Evolutionary conservation across 2,113 vertebrate genomes (phyloP), one percentile per base, ranked within the genome.

Genomic region (Brachyhypopomus occidentalis): DNA sequence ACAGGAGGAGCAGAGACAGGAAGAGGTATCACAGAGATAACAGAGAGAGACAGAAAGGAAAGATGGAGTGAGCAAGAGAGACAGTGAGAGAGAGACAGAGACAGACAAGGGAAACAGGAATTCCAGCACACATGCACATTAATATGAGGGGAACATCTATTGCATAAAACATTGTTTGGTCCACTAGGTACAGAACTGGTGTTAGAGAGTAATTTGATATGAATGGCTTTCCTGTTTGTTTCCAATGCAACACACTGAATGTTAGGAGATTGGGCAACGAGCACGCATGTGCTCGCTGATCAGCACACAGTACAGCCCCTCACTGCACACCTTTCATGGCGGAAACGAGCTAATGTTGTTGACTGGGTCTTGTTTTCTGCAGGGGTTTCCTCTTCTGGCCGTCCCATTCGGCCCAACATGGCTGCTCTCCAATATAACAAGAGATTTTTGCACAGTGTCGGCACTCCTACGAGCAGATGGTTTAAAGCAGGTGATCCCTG

Each of bases 1-100:
- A 79, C 36, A 82, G 67, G 70, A 58, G 38, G 23, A 52, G 75
- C 59, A 22, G 83, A 86, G 52, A 78, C 71, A 87, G 78, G 70
- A 71, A 87, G 72, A 82, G 75, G 41, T 30, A 30, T 30, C 30
- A 72, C 1, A 30, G 62, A 84, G 63, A 75, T 38, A 79, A 16
- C 76, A 59, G 62, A 48, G 12, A 27, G 45, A 22, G 36, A 27
- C 22, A 38, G 17, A 55, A 45, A 30, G 30, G 30, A 30, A 30
- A 30, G 30, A 30, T 17, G 72, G 23, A 56, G 14, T 52, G 27
- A 41, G 17, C 11, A 0, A 34, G 0, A 76, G 58, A 76, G 6
- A 36, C 1, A 59, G 1, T 5, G n/a, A 52, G 11, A 77, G 9
- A 78, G 23, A 56, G 2, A 56, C 8, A 64, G 11, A 75, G 7